These are phyloP conservation scores for Cantharis lateralis DNA, from an alignment of 2,888 invertebrate genomes.

Conservation along the genomic window DNA sequence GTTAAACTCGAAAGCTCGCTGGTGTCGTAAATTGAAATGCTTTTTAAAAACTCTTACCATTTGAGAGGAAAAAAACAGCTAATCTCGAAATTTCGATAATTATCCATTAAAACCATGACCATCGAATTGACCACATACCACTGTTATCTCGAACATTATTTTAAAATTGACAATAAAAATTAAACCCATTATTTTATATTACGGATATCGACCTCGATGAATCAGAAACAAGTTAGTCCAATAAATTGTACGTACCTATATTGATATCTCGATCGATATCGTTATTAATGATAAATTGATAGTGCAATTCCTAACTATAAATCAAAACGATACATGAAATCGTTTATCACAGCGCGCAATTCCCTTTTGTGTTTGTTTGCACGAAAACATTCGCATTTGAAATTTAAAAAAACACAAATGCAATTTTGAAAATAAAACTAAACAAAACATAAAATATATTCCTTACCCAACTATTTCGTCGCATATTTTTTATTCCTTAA, in stretches of 20 bases:
- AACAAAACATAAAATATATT: not conserved
- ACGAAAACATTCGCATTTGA: not conserved
- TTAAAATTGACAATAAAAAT: not conserved
- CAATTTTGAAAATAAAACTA: not conserved
- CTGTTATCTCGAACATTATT: not conserved
- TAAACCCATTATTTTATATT: not conserved
- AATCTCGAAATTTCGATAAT: not conserved
- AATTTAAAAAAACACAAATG: not conserved
- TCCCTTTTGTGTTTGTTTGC: not conserved
- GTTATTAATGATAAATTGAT: slow-evolving; percentile 13
- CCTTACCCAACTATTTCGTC: not conserved
- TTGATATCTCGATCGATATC: slow-evolving; percentile 10
- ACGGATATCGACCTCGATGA: not conserved
- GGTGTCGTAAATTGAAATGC: not conserved
- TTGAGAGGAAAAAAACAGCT: not conserved
- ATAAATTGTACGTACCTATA: not conserved
- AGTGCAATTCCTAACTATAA: slow-evolving; percentile 1
- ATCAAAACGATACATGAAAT: not conserved
- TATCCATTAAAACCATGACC: not conserved
- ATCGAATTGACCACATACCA: not conserved
- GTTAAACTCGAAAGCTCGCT: not conserved
- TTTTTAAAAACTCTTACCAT: not conserved
- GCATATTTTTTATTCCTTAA: not conserved
- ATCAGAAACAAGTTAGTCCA: not conserved
- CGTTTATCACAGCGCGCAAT: not conserved